Conservation (phyloP, 2,113 vertebrate genomes). For the Tragulus kanchil region DNA sequence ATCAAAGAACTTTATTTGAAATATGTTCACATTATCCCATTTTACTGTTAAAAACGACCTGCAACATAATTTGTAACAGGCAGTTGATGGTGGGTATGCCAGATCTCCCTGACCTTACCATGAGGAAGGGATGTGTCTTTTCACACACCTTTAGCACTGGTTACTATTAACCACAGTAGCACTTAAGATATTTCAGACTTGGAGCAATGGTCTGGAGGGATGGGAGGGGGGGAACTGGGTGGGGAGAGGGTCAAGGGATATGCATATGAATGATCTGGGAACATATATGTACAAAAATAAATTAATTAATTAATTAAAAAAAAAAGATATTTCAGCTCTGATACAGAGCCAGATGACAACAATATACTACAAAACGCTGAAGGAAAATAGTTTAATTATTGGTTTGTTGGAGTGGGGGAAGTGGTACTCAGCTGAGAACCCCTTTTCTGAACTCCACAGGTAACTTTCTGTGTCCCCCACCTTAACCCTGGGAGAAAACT, state of each 20-base stretch:
- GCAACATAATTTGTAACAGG: not conserved
- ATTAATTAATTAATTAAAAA: no score
- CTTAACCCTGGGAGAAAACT: not conserved
- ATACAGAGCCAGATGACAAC: not conserved
- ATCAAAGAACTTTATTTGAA: not conserved
- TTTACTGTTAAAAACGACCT: conserved; percentile 6
- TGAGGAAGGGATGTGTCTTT: not conserved
- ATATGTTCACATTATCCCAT: not conserved
- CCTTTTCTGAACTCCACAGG: not conserved
- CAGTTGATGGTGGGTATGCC: not conserved
- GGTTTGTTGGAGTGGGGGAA: not conserved
- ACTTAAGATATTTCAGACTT: conserved; percentile 41
- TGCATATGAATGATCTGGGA: no score
- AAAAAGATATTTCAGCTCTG: not conserved
- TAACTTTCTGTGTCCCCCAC: not conserved
- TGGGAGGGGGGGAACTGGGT: no score
- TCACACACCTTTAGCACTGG: not conserved
- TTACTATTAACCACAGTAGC: not conserved
- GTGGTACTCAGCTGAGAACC: not conserved
- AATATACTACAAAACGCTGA: not conserved
- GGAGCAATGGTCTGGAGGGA: no score
- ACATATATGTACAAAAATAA: no score
- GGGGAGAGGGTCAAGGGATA: no score
- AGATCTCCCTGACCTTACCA: not conserved
- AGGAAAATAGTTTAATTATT: not conserved